phyloP scores from a whole-genome alignment of 1,140 invertebrate species.

The Leptinotarsa undecemlineata region DNA sequence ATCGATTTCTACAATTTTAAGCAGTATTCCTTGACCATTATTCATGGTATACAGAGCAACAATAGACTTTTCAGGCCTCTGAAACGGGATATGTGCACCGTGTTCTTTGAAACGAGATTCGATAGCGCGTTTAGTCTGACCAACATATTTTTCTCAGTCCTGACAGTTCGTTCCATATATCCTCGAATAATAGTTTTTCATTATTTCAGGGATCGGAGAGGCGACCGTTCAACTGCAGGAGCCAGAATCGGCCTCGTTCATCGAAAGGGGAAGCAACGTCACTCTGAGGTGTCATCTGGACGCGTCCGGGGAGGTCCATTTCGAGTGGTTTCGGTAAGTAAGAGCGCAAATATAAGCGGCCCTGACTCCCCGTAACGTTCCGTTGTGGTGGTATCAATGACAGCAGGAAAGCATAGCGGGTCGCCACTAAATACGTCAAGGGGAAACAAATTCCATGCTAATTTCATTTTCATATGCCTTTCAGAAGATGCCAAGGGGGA shows the following conservation, averaged over 20 bases:
- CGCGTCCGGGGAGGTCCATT: constrained; percentile 71
- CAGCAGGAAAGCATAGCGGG: constrained; percentile 12
- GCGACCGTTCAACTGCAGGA: constrained; percentile 68
- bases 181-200: neutral
- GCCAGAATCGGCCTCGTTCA: constrained; percentile 60
- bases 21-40: too few relatives aligned
- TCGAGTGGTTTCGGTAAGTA: constrained; percentile 74
- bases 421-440: constrained; percentile 16
- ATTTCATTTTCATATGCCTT: neutral
- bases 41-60: too few relatives aligned
- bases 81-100: too few relatives aligned
- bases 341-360: neutral
- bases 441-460: neutral
- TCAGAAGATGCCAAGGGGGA: too few relatives aligned
- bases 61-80: too few relatives aligned
- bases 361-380: neutral
- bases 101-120: too few relatives aligned
- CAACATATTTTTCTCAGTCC: too few relatives aligned
- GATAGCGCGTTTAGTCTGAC: too few relatives aligned
- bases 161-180: too few relatives aligned
- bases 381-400: constrained; percentile 1
- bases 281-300: constrained; percentile 74
- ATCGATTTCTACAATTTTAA: too few relatives aligned
- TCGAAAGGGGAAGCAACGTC: constrained; percentile 64
- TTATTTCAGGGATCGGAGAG: constrained; percentile 70